Conservation (phyloP, 2,113 vertebrate species). For the Thinocorus orbignyianus region DNA sequence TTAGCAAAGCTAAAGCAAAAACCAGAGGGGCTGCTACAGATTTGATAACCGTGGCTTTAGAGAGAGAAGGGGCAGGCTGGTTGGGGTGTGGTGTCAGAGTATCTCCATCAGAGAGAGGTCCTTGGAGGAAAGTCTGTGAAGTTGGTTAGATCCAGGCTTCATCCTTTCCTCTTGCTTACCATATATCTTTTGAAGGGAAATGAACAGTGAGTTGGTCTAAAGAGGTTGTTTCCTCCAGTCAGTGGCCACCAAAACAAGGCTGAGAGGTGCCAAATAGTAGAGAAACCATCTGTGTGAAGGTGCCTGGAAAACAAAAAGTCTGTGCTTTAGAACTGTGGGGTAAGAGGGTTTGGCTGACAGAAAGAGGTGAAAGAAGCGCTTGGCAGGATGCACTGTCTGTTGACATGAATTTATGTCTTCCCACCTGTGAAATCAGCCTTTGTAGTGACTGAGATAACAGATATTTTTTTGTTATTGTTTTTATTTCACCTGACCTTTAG, state of each 20-base stretch:
- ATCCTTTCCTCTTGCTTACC: neutral
- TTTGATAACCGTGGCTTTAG: neutral
- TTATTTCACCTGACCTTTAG: conserved; percentile 23
- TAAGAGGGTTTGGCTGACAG: neutral
- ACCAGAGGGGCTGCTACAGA: neutral
- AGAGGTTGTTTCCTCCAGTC: neutral
- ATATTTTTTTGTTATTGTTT: conserved; percentile 10
- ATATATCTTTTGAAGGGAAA: neutral
- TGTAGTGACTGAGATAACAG: neutral
- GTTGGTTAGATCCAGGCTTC: neutral
- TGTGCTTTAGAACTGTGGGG: accelerated
- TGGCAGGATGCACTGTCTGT: neutral
- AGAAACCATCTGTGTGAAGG: neutral
- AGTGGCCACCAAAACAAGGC: neutral
- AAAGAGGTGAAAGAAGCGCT: neutral
- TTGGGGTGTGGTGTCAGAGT: neutral
- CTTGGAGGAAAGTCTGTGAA: neutral
- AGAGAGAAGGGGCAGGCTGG: neutral
- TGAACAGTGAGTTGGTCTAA: neutral
- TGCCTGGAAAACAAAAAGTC: neutral
- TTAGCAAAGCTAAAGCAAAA: neutral
- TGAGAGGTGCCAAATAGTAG: neutral
- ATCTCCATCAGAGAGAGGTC: neutral
- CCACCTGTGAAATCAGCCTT: neutral
- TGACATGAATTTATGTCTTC: neutral